Percentiles rank a stretch among this genome's conserved stretches.
Conservation (phyloP, 2,888 invertebrate genomes). For the Agrotis clavis region DNA sequence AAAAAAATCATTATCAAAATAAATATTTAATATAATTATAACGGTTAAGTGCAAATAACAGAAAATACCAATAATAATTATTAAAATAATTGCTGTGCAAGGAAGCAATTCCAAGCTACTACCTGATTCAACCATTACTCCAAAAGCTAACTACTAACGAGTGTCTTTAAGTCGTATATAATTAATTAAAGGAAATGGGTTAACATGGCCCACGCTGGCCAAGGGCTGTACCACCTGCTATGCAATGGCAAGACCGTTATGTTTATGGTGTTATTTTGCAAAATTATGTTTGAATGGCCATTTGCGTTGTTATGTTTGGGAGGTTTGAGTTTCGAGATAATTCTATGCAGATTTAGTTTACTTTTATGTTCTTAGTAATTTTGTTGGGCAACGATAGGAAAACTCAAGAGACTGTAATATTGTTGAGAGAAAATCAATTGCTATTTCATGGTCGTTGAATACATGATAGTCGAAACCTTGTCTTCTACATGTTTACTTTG, state of each 20-base stretch:
- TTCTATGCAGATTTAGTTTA: background rate
- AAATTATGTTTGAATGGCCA: constrained; percentile 33
- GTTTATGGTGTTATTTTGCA: constrained; percentile 39
- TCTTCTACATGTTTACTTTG: too few relatives aligned
- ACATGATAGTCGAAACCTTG: too few relatives aligned
- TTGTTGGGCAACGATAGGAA: too few relatives aligned
- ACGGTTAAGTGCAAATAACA: background rate
- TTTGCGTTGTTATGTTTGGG: background rate
- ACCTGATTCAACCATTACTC: constrained; percentile 24
- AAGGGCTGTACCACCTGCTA: constrained; percentile 49
- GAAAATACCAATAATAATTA: background rate
- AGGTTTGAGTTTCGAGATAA: background rate
- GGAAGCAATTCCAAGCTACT: constrained; percentile 25
- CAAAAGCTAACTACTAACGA: constrained; percentile 37
- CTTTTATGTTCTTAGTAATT: background rate
- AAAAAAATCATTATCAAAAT: too few relatives aligned
- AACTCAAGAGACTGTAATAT: too few relatives aligned
- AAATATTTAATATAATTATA: too few relatives aligned
- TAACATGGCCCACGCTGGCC: constrained; percentile 44
- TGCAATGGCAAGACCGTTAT: constrained; percentile 30
- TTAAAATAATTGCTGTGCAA: constrained; percentile 13
- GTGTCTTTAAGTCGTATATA: constrained; percentile 48
- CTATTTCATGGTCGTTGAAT: too few relatives aligned
- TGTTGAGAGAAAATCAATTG: too few relatives aligned
- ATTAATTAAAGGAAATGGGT: constrained; percentile 56